Evolutionary conservation across 2,797 vertebrate genomes (phyloP).

Genomic region (Triplophysa bombifrons): DNA sequence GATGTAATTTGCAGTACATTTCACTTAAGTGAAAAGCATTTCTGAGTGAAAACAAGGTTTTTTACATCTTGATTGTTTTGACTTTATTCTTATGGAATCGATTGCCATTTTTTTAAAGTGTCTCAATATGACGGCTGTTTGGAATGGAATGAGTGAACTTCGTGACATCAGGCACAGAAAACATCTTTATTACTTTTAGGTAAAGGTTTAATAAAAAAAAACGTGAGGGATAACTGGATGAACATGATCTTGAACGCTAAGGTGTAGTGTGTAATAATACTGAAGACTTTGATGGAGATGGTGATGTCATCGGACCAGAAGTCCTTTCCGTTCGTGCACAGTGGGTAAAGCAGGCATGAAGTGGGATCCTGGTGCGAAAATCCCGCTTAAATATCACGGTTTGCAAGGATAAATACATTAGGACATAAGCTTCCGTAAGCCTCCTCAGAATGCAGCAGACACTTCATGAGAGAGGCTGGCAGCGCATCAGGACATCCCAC

Average conservation of each 20-base stretch:
- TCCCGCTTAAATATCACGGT: conserved; percentile 46
- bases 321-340: conserved; percentile 27
- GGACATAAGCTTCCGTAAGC: conserved; percentile 45
- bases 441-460: conserved; percentile 38
- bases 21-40: background rate
- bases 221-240: background rate
- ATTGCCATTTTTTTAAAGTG: no score
- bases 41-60: no score
- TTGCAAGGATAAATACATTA: conserved; percentile 54
- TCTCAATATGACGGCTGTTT: no score
- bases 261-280: background rate
- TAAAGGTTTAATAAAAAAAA: background rate
- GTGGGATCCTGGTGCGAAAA: conserved; percentile 33
- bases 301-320: conserved; percentile 18
- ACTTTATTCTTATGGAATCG: no score
- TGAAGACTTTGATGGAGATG: background rate
- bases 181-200: background rate
- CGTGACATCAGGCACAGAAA: no score
- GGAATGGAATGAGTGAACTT: no score
- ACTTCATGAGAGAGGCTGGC: conserved; percentile 41
- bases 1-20: background rate
- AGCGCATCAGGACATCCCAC: conserved; percentile 26
- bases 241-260: no score
- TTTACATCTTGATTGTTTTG: no score
- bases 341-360: conserved; percentile 36